Conservation (phyloP, 2,888 invertebrate species). For the Heteromurus nitidus region DNA sequence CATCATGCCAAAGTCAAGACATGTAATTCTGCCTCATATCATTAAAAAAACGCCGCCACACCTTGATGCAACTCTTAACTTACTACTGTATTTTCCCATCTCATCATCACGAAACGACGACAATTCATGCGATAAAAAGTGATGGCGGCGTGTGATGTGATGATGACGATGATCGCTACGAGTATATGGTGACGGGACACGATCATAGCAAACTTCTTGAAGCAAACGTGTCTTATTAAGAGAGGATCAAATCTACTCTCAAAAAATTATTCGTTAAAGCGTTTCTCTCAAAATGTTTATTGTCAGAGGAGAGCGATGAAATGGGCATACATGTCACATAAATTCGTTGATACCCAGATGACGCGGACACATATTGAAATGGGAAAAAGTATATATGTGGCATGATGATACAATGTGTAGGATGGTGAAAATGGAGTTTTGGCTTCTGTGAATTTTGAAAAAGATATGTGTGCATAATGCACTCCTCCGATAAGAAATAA, state of each 20-base stretch:
- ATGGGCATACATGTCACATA: slow-evolving; percentile 18
- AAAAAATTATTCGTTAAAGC: too few species aligned
- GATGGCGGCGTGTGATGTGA: too few species aligned
- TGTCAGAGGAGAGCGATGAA: background rate
- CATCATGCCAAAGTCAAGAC: too few species aligned
- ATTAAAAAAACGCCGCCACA: slow-evolving; percentile 56
- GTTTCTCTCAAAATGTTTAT: background rate
- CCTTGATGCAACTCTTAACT: slow-evolving; percentile 46
- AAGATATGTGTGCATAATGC: too few species aligned
- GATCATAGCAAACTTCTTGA: background rate
- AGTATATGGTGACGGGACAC: background rate
- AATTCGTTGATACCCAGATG: background rate
- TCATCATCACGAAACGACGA: background rate
- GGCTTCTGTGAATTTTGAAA: too few species aligned
- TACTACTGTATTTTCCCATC: slow-evolving; percentile 41
- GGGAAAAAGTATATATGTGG: too few species aligned
- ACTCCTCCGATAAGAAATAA: too few species aligned
- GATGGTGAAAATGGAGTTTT: too few species aligned
- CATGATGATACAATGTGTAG: too few species aligned
- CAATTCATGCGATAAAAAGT: too few species aligned
- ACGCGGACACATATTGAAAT: background rate
- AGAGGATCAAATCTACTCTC: too few species aligned
- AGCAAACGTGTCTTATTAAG: slow-evolving; percentile 21
- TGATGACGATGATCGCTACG: too few species aligned
- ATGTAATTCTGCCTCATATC: slow-evolving; percentile 39